phyloP scores from a whole-genome alignment of 2,113 vertebrate genomes.

The Syrmaticus mikado region DNA sequence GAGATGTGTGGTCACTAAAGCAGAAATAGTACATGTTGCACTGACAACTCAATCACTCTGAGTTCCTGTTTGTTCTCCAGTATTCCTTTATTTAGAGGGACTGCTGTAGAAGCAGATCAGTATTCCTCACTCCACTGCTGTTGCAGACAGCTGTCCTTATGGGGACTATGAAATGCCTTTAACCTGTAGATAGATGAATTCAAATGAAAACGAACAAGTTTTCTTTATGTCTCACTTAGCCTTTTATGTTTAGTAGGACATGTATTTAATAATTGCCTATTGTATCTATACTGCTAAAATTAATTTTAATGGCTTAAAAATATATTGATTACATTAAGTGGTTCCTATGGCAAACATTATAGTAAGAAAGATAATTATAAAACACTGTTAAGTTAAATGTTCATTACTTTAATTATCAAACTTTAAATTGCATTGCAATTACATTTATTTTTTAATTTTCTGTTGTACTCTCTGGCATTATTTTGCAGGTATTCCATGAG shows the following conservation, averaged over 20 bases:
- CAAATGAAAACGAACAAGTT: not conserved
- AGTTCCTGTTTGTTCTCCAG: not conserved
- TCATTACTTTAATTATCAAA: not conserved
- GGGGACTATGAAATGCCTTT: not conserved
- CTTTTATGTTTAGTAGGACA: not conserved
- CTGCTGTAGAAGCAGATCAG: not conserved
- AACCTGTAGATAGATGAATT: not conserved
- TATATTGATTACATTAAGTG: not conserved
- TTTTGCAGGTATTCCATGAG: not conserved
- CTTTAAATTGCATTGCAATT: not conserved
- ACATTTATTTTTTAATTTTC: not conserved
- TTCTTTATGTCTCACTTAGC: not conserved
- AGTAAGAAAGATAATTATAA: not conserved
- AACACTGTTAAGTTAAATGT: rapidly evolving
- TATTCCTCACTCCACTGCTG: rapidly evolving
- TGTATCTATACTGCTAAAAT: not conserved
- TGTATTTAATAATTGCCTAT: not conserved
- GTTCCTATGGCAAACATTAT: not conserved
- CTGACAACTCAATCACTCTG: not conserved
- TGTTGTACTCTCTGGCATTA: not conserved
- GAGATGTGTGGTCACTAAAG: not conserved
- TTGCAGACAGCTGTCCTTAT: not conserved
- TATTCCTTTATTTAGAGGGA: not conserved
- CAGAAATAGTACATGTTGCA: not conserved
- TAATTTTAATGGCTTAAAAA: not conserved